Conservation (phyloP, 1,140 invertebrate species). For the Delia radicum region DNA sequence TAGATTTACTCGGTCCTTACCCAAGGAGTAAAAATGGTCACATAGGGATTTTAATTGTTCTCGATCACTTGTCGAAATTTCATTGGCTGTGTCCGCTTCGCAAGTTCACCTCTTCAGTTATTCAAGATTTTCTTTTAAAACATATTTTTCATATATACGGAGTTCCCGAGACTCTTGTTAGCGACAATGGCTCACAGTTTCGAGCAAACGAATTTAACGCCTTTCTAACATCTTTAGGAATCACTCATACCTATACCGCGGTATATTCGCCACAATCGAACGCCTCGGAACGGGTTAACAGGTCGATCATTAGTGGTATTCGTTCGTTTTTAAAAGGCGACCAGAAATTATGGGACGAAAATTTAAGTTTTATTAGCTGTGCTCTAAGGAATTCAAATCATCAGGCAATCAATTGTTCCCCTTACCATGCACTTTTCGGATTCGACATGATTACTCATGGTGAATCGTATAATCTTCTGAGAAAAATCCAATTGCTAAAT, state of each 20-base stretch:
- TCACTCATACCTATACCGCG: not conserved
- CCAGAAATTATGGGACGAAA: not conserved
- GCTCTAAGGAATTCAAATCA: not conserved
- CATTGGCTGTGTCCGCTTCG: no score
- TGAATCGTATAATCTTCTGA: not conserved
- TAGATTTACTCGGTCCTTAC: not conserved
- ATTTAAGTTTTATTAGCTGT: not conserved
- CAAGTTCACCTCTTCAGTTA: not conserved
- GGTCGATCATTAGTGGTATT: not conserved
- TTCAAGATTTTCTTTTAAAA: not conserved
- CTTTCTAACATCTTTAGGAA: not conserved
- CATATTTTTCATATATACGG: not conserved
- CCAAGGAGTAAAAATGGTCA: not conserved
- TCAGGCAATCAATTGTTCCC: not conserved
- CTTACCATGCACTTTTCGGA: not conserved
- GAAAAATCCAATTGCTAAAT: no score
- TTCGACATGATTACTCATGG: not conserved
- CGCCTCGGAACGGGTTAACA: no score
- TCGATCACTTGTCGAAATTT: not conserved
- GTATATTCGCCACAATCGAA: slow-evolving; percentile 15
- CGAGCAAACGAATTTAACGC: not conserved
- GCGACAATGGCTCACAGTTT: not conserved
- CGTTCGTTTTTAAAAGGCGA: not conserved
- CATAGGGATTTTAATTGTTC: not conserved
- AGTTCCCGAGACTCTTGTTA: not conserved